Evolutionary conservation across 2,888 invertebrate genomes (phyloP).

Genomic region (Parapristionchus giblindavisi): DNA sequence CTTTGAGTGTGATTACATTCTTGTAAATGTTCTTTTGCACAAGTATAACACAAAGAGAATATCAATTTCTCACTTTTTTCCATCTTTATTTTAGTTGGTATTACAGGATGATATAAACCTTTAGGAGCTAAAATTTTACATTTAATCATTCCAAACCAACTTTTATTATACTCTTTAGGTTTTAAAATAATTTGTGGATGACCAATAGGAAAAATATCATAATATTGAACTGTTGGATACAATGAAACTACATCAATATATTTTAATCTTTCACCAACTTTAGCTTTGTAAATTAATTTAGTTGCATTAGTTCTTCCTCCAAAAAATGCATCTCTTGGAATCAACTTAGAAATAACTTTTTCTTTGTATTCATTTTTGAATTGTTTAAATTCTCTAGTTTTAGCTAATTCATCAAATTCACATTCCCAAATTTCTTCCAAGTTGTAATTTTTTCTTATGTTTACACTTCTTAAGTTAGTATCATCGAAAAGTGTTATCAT

Average conservation of each 20-base stretch:
- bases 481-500: not conserved
- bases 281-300: not conserved
- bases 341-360: not conserved
- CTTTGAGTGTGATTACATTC: constrained; percentile 54
- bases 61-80: constrained; percentile 48
- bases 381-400: constrained; percentile 4
- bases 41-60: constrained; percentile 59
- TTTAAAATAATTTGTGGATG: constrained; percentile 54
- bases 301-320: constrained; percentile 23
- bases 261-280: constrained; percentile 39
- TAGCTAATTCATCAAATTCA: not conserved
- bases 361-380: not conserved
- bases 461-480: not conserved
- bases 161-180: not conserved
- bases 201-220: constrained; percentile 50
- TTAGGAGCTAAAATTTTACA: not conserved
- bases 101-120: not conserved
- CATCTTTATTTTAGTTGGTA: not conserved
- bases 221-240: constrained; percentile 57
- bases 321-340: not conserved
- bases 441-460: not conserved
- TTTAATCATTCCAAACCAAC: not conserved
- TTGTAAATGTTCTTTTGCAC: constrained; percentile 46
- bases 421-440: constrained; percentile 25
- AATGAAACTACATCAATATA: constrained; percentile 54